These are phyloP conservation scores for Chrysina gloriosa DNA, from an alignment of 2,888 invertebrate genomes.

Conservation along the genomic window DNA sequence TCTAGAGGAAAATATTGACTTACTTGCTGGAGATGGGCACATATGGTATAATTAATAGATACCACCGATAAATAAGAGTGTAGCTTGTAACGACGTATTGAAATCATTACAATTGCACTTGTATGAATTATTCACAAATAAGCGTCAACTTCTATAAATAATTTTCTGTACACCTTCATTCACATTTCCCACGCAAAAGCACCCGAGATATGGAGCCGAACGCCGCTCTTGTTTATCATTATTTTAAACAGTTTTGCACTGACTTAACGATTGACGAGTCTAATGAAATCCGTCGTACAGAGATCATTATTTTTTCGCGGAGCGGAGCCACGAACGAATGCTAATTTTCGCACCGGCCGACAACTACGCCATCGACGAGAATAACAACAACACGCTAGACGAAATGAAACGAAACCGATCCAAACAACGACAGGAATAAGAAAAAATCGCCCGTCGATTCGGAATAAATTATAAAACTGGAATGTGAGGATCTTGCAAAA, in stretches of 20 bases:
- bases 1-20: too few relatives aligned
- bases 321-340: not conserved
- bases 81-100: not conserved
- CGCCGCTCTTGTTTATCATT: not conserved
- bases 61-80: too few relatives aligned
- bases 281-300: not conserved
- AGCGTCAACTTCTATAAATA: constrained; percentile 6
- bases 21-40: too few relatives aligned
- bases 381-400: constrained; percentile 23
- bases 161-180: constrained; percentile 7
- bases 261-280: not conserved
- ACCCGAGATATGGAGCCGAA: not conserved
- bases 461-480: constrained; percentile 43
- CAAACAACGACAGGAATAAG: constrained; percentile 29
- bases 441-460: constrained; percentile 25
- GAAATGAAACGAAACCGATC: constrained; percentile 29
- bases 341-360: constrained; percentile 7
- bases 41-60: too few relatives aligned
- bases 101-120: not conserved
- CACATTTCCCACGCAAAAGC: not conserved
- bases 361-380: constrained; percentile 2
- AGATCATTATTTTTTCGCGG: not conserved
- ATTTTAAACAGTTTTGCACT: not conserved
- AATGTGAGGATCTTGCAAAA: constrained; percentile 40
- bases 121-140: constrained; percentile 14